phyloP scores from a whole-genome alignment of 2,888 invertebrate genomes.

The Biston betularia region DNA sequence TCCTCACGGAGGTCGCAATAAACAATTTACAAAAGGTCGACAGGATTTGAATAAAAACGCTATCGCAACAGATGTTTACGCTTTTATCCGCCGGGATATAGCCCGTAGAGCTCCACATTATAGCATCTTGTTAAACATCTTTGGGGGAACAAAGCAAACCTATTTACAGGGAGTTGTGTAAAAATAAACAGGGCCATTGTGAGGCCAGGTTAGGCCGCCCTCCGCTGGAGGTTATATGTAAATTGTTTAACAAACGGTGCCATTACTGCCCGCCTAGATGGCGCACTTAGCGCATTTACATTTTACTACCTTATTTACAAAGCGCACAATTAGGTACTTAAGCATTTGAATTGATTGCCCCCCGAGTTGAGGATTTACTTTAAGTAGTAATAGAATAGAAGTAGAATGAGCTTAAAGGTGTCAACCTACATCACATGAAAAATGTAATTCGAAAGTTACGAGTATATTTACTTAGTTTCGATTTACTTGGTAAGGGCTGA shows the following conservation, averaged over 20 bases:
- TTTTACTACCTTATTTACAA: conserved; percentile 78
- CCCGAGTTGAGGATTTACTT: conserved; percentile 52
- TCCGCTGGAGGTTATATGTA: conserved; percentile 70
- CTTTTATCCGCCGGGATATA: conserved; percentile 40
- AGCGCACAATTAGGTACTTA: conserved; percentile 73
- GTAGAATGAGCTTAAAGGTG: conserved; percentile 7
- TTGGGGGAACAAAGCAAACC: conserved; percentile 42
- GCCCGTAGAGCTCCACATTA: conserved; percentile 40
- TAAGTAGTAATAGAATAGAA: conserved; percentile 61
- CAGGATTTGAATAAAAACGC: conserved; percentile 20
- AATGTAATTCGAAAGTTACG: too few relatives aligned
- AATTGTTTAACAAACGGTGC: conserved; percentile 77
- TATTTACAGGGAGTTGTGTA: conserved; percentile 44
- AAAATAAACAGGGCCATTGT: conserved; percentile 47
- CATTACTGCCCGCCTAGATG: conserved; percentile 63
- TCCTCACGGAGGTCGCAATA: conserved; percentile 9
- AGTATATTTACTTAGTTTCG: too few relatives aligned
- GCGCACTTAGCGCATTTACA: conserved; percentile 77
- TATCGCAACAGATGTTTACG: conserved; percentile 24
- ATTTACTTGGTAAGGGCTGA: too few relatives aligned
- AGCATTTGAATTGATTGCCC: conserved; percentile 76
- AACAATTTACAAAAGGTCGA: conserved; percentile 19
- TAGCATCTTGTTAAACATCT: conserved; percentile 45
- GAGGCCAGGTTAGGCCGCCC: conserved; percentile 37
- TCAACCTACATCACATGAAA: too few relatives aligned